These are phyloP conservation scores for Acrocephalus kingi DNA, from an alignment of 2,113 vertebrate genomes.

Conservation along the genomic window DNA sequence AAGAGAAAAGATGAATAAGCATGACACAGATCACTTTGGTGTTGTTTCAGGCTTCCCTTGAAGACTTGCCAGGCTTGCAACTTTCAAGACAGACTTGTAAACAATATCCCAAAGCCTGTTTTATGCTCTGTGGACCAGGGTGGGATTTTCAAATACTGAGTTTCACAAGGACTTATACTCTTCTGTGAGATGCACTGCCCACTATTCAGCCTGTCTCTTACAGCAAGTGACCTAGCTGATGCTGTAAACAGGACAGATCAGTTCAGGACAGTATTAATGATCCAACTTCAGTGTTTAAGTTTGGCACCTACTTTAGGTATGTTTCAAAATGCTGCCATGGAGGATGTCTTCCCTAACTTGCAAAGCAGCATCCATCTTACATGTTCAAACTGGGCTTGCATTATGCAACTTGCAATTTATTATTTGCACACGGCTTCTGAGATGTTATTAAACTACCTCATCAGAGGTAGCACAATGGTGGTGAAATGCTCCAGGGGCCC, in stretches of 20 bases:
- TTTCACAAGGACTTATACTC: not conserved
- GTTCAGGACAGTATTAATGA: not conserved
- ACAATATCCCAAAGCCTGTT: not conserved
- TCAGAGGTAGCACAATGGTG: not conserved
- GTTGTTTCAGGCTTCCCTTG: conserved; percentile 15
- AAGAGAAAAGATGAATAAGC: conserved; percentile 4
- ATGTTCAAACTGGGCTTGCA: not conserved
- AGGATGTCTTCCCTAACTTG: not conserved
- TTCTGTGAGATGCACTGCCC: not conserved
- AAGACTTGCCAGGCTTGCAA: conserved; percentile 23
- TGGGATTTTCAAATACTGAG: not conserved
- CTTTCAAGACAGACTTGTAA: not conserved
- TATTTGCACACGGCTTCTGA: not conserved
- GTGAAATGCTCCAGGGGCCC: not conserved
- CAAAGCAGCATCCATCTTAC: not conserved
- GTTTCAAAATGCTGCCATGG: not conserved
- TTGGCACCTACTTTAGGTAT: not conserved
- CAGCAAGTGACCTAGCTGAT: not conserved
- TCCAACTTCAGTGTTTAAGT: not conserved
- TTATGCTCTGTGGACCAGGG: not conserved
- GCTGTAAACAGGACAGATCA: not conserved
- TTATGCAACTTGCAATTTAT: not conserved
- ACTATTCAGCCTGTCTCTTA: not conserved
- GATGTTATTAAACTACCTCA: not conserved
- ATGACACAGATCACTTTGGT: not conserved